Evolutionary conservation across 2,888 invertebrate species (phyloP).

Genomic region (Zygaena filipendulae): DNA sequence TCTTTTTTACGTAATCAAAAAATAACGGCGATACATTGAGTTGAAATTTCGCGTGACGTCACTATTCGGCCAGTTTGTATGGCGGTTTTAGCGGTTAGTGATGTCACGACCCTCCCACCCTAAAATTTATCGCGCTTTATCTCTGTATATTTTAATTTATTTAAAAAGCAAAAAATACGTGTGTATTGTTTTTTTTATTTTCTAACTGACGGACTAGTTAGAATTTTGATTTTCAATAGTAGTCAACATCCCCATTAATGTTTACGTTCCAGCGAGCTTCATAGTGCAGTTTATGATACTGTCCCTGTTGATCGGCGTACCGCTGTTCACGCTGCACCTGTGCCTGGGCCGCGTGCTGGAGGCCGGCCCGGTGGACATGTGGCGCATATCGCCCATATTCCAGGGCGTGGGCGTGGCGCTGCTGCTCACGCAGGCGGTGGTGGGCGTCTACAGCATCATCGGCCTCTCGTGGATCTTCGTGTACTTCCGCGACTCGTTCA

Average conservation of each 20-base stretch:
- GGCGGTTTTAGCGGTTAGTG: too few species aligned
- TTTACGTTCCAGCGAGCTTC: conserved; percentile 82
- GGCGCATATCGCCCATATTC: conserved; percentile 92
- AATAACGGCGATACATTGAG: too few species aligned
- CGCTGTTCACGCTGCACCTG: conserved; percentile 85
- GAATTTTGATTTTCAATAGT: too few species aligned
- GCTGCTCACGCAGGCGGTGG: conserved; percentile 80
- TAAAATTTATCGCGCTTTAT: too few species aligned
- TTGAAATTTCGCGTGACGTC: too few species aligned
- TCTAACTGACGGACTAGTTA: too few species aligned
- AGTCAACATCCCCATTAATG: too few species aligned
- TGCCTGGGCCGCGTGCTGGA: conserved; percentile 87
- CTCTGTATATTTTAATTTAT: background rate
- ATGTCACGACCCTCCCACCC: too few species aligned
- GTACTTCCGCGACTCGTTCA: conserved; percentile 88
- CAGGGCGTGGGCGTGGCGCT: conserved; percentile 89
- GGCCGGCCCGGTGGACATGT: conserved; percentile 91
- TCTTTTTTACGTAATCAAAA: too few species aligned
- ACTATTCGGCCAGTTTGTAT: too few species aligned
- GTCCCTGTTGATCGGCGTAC: conserved; percentile 84
- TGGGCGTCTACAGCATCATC: conserved; percentile 88
- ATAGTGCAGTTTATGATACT: conserved; percentile 88
- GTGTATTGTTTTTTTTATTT: conserved; percentile 4
- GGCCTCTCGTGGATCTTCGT: conserved; percentile 93
- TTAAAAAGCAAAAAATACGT: background rate